Evolutionary conservation across 2,888 invertebrate species (phyloP), one percentile per base, ranked within the genome.

Genomic region (Gari tellinella): DNA sequence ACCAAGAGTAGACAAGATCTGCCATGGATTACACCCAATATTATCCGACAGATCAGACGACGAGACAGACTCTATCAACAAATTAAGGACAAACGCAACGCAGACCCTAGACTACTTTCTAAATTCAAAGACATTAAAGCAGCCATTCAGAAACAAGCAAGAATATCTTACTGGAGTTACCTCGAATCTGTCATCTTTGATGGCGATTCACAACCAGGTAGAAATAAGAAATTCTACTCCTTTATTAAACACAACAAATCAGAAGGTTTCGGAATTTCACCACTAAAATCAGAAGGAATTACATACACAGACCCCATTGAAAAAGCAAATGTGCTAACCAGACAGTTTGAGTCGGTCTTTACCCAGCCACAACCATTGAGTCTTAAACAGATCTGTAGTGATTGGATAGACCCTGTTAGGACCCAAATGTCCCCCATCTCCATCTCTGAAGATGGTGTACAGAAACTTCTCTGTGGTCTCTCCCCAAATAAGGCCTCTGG

Each of bases 321-420:
- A 2, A 48, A 48, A 21, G 48, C 48, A 21, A 48, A 10, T 10
- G 7, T 48, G 3, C 51, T 51, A 25, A 51, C 23, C 17, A 51
- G 14, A 12, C 51, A 51, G 23, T 51, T 51, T 26, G 26, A 51
- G 17, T 51, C 51, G 2, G 51, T 51, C 5, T 51, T 51, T 15
- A 26, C 51, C 12, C 23, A 17, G 25, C 25, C 51, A 14, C 25
- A 51, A 23, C 51, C 31, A 25, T n/a, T 51, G 2, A 25, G 31
- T 26, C 25, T 51, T 25, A 21, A 23, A 5, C 48, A 48, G 19
- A 7, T 23, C 8, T 17, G 21, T 23, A 3, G 8, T n/a, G n/a
- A n/a, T n/a, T n/a, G n/a, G n/a, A 21, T 4, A 7, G 2, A 48
- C 3, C 3, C 17, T 48, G 17, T 14, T 23, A 3, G 14, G 19